These are phyloP conservation scores for Elanus axillaris DNA, from an alignment of 2,113 vertebrate genomes.

Conservation along the genomic window DNA sequence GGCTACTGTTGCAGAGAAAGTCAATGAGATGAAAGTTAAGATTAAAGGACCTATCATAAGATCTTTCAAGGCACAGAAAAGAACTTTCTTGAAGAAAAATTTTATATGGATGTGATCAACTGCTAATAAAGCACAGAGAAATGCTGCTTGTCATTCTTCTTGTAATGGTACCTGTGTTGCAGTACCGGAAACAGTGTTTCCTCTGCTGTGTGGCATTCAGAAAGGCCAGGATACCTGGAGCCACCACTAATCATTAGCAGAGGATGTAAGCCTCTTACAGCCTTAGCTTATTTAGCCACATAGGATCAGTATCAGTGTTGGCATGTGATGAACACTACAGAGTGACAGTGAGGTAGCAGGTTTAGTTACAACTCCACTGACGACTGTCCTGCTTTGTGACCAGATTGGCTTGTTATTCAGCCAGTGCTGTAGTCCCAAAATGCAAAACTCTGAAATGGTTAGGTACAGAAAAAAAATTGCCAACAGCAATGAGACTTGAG, in stretches of 20 bases:
- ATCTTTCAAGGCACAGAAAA: not conserved
- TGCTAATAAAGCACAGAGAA: not conserved
- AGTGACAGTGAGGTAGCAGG: not conserved
- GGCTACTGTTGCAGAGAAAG: not conserved
- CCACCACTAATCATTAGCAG: not conserved
- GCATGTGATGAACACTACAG: not conserved
- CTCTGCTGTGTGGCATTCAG: not conserved
- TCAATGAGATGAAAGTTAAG: not conserved
- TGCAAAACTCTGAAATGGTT: not conserved
- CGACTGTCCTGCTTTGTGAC: not conserved
- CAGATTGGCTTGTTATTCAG: not conserved
- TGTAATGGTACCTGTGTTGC: not conserved
- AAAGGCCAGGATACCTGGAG: not conserved
- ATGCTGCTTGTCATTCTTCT: not conserved
- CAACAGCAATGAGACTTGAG: not conserved
- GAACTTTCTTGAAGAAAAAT: not conserved
- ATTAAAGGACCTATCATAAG: not conserved
- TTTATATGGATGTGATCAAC: not conserved
- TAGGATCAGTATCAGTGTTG: not conserved
- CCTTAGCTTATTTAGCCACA: not conserved
- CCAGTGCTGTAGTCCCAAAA: not conserved
- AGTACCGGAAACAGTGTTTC: not conserved
- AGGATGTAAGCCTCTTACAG: not conserved
- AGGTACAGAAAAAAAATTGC: not conserved
- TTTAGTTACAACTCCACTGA: not conserved